Base-by-base conservation (phyloP, 1,140 invertebrate species). In the Diorhabda sublineata region DNA sequence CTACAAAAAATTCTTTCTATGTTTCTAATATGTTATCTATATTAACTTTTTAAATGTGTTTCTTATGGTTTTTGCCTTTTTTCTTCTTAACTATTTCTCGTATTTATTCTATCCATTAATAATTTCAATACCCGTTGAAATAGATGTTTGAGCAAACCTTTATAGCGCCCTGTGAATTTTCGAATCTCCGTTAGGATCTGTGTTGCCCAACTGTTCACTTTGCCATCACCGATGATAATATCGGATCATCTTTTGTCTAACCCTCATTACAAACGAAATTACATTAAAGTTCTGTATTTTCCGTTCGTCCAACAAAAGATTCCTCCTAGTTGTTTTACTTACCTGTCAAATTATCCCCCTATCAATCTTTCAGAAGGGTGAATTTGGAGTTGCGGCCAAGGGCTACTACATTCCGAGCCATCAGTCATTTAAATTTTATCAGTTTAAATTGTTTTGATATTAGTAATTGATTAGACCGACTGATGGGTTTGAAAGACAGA, bases 371-470 rank as follows among this genome's bases (percentile, higher is more conserved):
- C 11, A 43, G 11, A 52, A 52, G 47, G 47, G 47, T 52, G 47
- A 8, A 2, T 42, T 4, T 7, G 42, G 59, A 43, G 42, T 61
- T 42, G 26, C 59, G 59, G 59, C 42, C 42, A 5, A 8, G 26
- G 11, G 26, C 42, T 42, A 42, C 42, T 42, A 61, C 9, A 58
- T 43, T 61, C 42, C 26, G 42, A 43, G 42, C 26, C 59, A 61
- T 61, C 59, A 42, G 59, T 61, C 59, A 61, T 42, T 61, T 42
- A 61, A 41, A 61, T 61, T 61, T 61, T 61, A 61, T 9, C 9
- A 8, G 59, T 61, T 52, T 52, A 52, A 52, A 52, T 52, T 52
- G 47, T 52, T 52, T 52, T 52, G 47, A 52, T 52, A 52, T 52
- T 52, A 52, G 47, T 52, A 52, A 52, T 52, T 52, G 47, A 52